Percentiles rank a stretch among this genome's conserved stretches.
Evolutionary conservation across 2,113 vertebrate genomes (phyloP).

Genomic region (Dasyornis broadbenti): DNA sequence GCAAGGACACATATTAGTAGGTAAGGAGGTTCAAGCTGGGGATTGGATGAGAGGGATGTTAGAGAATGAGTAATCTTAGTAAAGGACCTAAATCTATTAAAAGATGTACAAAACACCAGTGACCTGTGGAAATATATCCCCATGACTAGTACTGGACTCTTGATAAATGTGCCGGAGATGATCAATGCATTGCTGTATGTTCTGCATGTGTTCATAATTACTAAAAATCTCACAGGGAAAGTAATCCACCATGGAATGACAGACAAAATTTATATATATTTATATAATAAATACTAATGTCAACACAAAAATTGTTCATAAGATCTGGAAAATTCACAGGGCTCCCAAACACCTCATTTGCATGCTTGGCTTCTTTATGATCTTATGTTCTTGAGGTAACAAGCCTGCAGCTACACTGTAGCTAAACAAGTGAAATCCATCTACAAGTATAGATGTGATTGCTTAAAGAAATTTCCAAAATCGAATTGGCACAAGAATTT

Average conservation of each 20-base stretch:
- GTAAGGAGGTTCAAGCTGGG: constrained; percentile 29
- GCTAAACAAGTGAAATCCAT: not conserved
- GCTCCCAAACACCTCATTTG: not conserved
- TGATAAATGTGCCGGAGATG: not conserved
- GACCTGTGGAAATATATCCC: not conserved
- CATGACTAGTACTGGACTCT: not conserved
- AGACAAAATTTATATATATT: not conserved
- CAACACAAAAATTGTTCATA: not conserved
- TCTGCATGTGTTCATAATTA: not conserved
- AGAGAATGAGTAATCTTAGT: not conserved
- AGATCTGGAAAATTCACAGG: not conserved
- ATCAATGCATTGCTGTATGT: not conserved
- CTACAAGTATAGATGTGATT: not conserved
- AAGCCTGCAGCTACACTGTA: not conserved
- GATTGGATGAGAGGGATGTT: not conserved
- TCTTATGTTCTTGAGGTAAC: not conserved
- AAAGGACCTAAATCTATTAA: not conserved
- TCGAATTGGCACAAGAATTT: not conserved
- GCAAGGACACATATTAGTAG: not conserved
- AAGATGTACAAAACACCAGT: not conserved
- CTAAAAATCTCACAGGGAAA: not conserved
- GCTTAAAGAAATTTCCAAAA: not conserved
- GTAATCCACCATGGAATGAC: not conserved
- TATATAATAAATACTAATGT: not conserved
- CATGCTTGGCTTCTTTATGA: not conserved